phyloP scores from a whole-genome alignment of 2,888 invertebrate genomes.

The Thyatira batis region DNA sequence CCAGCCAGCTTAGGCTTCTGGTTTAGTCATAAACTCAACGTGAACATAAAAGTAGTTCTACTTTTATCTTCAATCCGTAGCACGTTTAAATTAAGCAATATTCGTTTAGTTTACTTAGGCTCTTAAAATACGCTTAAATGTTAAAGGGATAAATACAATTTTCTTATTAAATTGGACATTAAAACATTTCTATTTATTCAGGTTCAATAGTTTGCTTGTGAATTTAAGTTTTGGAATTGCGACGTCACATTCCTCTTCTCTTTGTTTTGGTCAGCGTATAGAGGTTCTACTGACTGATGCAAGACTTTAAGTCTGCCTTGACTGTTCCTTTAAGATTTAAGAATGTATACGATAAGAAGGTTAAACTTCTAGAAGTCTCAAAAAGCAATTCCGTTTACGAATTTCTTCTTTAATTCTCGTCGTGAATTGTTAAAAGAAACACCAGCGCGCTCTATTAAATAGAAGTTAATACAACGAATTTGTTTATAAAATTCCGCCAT shows the following conservation, averaged over 20 bases:
- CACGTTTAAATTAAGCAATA: neutral
- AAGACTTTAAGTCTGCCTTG: too few relatives aligned
- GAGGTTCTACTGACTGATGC: too few relatives aligned
- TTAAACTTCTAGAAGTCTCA: neutral
- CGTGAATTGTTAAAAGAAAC: neutral
- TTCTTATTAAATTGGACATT: too few relatives aligned
- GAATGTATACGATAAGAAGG: too few relatives aligned
- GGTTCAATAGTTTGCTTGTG: too few relatives aligned
- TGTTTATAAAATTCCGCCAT: conserved; percentile 30
- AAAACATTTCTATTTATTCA: too few relatives aligned
- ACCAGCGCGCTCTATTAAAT: conserved; percentile 7
- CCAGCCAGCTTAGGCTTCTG: conserved; percentile 29
- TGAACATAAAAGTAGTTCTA: neutral
- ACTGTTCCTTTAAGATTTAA: neutral
- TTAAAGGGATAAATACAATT: too few relatives aligned
- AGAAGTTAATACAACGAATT: conserved; percentile 36
- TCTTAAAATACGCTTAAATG: too few relatives aligned
- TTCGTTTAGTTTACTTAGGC: too few relatives aligned
- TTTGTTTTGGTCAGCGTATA: too few relatives aligned
- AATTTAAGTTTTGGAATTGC: too few relatives aligned
- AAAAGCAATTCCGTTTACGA: neutral
- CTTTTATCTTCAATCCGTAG: neutral
- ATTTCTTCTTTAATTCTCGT: neutral
- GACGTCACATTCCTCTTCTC: too few relatives aligned
- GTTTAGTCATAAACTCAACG: conserved; percentile 37